Evolutionary conservation across 1,140 invertebrate genomes (phyloP).

Genomic region (Anoplophora glabripennis): DNA sequence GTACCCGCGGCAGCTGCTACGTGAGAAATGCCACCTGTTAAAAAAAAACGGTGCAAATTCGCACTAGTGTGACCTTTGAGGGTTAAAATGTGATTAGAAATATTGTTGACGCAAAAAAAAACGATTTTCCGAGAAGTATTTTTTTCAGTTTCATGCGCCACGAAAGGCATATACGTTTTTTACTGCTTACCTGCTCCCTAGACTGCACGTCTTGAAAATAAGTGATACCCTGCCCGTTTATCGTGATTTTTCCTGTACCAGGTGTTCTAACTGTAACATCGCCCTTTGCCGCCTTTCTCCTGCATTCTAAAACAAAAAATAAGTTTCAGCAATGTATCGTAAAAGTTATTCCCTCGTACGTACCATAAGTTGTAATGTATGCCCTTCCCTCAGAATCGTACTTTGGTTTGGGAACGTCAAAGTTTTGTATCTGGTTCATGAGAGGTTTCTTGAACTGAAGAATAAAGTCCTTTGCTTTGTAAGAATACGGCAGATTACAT

Average conservation of each 20-base stretch:
- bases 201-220: constrained; percentile 70
- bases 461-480: constrained; percentile 67
- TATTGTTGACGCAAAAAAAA: too few species aligned
- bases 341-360: background rate
- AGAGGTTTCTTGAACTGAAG: constrained; percentile 63
- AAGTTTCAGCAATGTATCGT: too few species aligned
- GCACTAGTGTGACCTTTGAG: too few species aligned
- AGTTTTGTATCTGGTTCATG: constrained; percentile 52
- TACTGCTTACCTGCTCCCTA: constrained; percentile 65
- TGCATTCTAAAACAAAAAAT: constrained; percentile 61
- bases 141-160: too few species aligned
- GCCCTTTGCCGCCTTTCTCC: constrained; percentile 68
- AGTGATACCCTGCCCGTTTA: constrained; percentile 76
- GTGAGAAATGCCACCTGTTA: too few species aligned
- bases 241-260: constrained; percentile 77
- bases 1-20: too few species aligned
- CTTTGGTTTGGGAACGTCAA: constrained; percentile 61
- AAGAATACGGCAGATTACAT: constrained; percentile 66
- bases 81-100: too few species aligned
- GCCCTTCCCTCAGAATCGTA: constrained; percentile 65
- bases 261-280: constrained; percentile 67
- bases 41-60: too few species aligned
- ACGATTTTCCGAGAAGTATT: too few species aligned
- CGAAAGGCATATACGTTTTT: too few species aligned
- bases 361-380: constrained; percentile 66